These are phyloP conservation scores for Amphibalanus amphitrite DNA, from an alignment of 1,140 invertebrate species.

Conservation along the genomic window DNA sequence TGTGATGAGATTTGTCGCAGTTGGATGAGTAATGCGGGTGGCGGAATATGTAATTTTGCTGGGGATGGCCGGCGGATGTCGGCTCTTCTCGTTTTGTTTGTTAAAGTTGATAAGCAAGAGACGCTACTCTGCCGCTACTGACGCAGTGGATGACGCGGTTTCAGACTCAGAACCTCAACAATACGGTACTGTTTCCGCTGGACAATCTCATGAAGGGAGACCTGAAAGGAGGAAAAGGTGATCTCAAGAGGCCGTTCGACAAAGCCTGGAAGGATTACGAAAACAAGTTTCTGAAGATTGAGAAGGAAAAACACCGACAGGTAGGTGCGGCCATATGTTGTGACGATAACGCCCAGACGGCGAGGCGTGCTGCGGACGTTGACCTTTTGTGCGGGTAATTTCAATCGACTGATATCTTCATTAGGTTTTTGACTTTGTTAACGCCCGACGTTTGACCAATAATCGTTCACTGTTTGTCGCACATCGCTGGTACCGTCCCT, in stretches of 20 bases:
- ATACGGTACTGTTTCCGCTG: constrained; percentile 89
- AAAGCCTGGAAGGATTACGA: constrained; percentile 95
- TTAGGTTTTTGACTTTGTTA: neutral
- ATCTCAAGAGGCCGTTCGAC: constrained; percentile 88
- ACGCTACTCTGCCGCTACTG: too few species aligned
- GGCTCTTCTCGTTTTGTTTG: too few species aligned
- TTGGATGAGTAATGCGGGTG: too few species aligned
- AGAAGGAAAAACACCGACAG: constrained; percentile 92
- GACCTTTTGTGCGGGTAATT: neutral
- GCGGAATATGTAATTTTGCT: too few species aligned
- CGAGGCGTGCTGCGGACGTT: constrained; percentile 12
- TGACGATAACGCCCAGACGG: constrained; percentile 9
- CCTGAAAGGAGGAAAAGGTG: constrained; percentile 76
- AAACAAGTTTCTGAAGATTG: constrained; percentile 87
- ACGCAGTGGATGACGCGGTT: too few species aligned
- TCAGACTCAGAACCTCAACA: constrained; percentile 94
- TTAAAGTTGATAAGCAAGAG: too few species aligned
- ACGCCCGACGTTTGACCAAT: neutral
- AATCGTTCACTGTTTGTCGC: neutral
- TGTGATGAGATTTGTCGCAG: too few species aligned
- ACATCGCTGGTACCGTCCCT: constrained; percentile 2
- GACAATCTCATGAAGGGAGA: constrained; percentile 89
- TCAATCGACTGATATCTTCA: too few species aligned
- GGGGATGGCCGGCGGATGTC: too few species aligned
- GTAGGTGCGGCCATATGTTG: constrained; percentile 33